Evolutionary conservation across 1,140 invertebrate genomes (phyloP).

Genomic region (Oscheius sp.): DNA sequence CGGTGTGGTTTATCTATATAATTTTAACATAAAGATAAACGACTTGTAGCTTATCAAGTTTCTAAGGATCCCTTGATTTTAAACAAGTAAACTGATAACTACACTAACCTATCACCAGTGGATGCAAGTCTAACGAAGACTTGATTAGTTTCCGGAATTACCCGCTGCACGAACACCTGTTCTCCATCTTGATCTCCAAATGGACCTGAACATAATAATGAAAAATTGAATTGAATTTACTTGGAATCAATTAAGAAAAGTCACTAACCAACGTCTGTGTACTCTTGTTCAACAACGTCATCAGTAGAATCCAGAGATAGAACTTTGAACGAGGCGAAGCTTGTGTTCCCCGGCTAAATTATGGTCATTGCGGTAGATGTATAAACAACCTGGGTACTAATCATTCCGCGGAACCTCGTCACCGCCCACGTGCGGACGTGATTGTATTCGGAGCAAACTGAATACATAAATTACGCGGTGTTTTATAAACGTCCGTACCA

Average conservation of each 20-base stretch:
- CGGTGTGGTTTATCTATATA: no score
- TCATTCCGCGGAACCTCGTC: slow-evolving; percentile 86
- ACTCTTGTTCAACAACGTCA: slow-evolving; percentile 75
- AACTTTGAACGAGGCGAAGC: slow-evolving; percentile 92
- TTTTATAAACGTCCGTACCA: slow-evolving; percentile 52
- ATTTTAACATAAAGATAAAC: no score
- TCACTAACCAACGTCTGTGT: slow-evolving; percentile 42
- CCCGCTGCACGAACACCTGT: slow-evolving; percentile 95
- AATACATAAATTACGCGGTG: slow-evolving; percentile 35
- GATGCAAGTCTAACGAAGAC: slow-evolving; percentile 88
- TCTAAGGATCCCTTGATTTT: no score
- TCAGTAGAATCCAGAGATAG: slow-evolving; percentile 80
- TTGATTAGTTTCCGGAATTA: slow-evolving; percentile 90
- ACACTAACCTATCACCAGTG: slow-evolving; percentile 76
- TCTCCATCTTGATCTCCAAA: slow-evolving; percentile 96
- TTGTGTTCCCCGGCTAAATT: slow-evolving; percentile 88
- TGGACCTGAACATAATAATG: slow-evolving; percentile 69
- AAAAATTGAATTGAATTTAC: neutral
- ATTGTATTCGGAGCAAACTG: slow-evolving; percentile 92
- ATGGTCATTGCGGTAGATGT: slow-evolving; percentile 93
- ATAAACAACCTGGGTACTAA: slow-evolving; percentile 95
- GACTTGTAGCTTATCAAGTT: no score
- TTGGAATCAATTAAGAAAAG: slow-evolving; percentile 16
- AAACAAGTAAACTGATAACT: no score
- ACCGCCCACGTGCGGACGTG: slow-evolving; percentile 95